Base-by-base conservation (phyloP, 2,113 vertebrate species). In the Rhizomys pruinosus region DNA sequence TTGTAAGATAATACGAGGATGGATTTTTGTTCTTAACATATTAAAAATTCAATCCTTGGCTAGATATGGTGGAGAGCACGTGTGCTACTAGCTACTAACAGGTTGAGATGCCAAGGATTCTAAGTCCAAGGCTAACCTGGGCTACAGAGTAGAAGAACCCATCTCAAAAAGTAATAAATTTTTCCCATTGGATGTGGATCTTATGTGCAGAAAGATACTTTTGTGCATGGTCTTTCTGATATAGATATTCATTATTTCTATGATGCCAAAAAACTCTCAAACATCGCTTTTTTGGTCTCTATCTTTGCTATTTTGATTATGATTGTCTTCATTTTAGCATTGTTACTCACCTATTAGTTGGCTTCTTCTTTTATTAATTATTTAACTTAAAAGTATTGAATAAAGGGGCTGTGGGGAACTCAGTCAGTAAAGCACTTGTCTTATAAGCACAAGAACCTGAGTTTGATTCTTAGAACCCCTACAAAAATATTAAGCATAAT, bases 381-480 rank as follows among this genome's bases (percentile, higher is more conserved):
- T 34, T 89, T 88, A 68, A 55, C n/a, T 37, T 80, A 72, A 78
- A 77, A 84, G 85, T 87, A 87, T n/a, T 57, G 4, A 82, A 20
- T 61, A 47, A 4, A n/a, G 13, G 12, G 55, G n/a, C 22, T 7
- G 55, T 11, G 5, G n/a, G 3, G 12, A 59, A 34, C n/a, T 61
- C 55, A 80, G 12, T 37, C 13, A 61, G n/a, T 61, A 59, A 80
- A 80, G 55, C 34, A 79, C 22, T 59, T 79, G 12, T 25, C 57
- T 79, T 79, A 55, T 22, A 80, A 80, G 55, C n/a, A 61, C n/a
- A 17, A 80, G n/a, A 34, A 37, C 22, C 52, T 79, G 76, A 57
- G 76, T 25, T 79, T 34, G 76, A 52, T 77, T 77, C 74, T 17
- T 29, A n/a, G 32, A n/a, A 78, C 47, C 47, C 76, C n/a, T 22